A percentile compares a stretch with the other conserved stretches of the same genome.
phyloP scores from a whole-genome alignment of 2,113 vertebrate genomes.

The Saccopteryx leptura region DNA sequence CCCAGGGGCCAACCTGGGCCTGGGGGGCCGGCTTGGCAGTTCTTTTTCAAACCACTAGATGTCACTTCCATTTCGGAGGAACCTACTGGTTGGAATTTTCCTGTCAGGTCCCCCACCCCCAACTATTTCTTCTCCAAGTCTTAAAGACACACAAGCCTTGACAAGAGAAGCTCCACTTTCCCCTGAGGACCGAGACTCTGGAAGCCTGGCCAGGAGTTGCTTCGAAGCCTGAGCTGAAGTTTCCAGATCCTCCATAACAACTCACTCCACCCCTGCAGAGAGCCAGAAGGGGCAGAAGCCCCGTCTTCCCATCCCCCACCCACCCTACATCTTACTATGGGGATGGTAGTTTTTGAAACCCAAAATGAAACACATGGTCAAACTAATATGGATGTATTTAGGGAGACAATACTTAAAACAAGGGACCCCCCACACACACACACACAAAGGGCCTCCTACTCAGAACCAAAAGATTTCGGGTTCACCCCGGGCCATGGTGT shows the following conservation, averaged over 20 bases:
- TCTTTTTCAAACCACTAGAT: constrained; percentile 84
- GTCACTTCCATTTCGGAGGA: constrained; percentile 85
- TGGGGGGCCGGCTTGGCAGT: constrained; percentile 73
- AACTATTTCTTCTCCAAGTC: background rate
- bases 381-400: background rate
- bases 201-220: background rate
- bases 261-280: background rate
- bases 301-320: background rate
- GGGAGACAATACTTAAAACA: background rate
- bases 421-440: background rate
- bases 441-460: background rate
- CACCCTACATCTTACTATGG: background rate
- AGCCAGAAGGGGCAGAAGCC: background rate
- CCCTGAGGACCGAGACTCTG: background rate
- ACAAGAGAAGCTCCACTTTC: constrained; percentile 2
- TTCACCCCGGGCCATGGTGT: background rate
- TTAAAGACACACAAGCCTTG: constrained; percentile 58
- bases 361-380: background rate
- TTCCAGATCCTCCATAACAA: background rate
- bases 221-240: background rate
- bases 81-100: constrained; percentile 66
- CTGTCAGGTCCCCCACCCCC: background rate
- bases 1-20: background rate
- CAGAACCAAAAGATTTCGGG: background rate
- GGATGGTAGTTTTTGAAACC: background rate